Percentiles rank a stretch among this genome's conserved stretches.
phyloP scores from a whole-genome alignment of 53 echinoderm and acorn worm species.

The Astropecten irregularis region DNA sequence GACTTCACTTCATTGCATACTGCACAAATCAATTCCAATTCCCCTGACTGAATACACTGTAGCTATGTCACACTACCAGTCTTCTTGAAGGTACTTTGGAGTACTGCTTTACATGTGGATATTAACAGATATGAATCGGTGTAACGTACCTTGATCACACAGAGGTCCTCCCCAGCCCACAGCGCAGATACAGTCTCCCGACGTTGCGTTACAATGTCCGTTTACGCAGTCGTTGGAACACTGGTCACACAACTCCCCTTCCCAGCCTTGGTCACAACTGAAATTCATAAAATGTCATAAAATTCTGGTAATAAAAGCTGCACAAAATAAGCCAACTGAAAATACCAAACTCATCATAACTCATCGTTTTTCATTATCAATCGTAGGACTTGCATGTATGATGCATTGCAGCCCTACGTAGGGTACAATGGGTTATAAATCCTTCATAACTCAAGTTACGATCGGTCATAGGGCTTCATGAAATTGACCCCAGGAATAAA shows the following conservation, averaged over 20 bases:
- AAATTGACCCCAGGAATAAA: background rate
- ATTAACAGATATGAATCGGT: too few species aligned
- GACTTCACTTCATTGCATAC: too few species aligned
- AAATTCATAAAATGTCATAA: background rate
- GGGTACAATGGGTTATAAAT: too few species aligned
- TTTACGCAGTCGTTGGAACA: constrained; percentile 65
- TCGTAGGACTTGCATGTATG: too few species aligned
- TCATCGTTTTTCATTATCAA: background rate
- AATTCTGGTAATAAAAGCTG: background rate
- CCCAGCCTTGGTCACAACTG: constrained; percentile 81
- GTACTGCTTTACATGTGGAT: too few species aligned
- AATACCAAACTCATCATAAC: background rate
- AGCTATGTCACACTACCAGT: too few species aligned
- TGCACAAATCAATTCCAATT: too few species aligned
- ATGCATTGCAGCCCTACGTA: too few species aligned
- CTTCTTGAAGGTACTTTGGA: too few species aligned
- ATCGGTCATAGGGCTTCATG: too few species aligned
- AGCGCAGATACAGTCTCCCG: constrained; percentile 77
- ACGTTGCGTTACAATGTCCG: constrained; percentile 64
- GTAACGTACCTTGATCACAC: constrained; percentile 82
- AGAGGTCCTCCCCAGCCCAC: constrained; percentile 76
- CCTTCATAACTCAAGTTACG: too few species aligned
- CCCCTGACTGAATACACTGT: too few species aligned
- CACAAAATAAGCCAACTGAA: background rate
- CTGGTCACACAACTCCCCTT: constrained; percentile 79